These are phyloP conservation scores for Saturnia japonica DNA, from an alignment of 2,888 invertebrate genomes.

Conservation along the genomic window DNA sequence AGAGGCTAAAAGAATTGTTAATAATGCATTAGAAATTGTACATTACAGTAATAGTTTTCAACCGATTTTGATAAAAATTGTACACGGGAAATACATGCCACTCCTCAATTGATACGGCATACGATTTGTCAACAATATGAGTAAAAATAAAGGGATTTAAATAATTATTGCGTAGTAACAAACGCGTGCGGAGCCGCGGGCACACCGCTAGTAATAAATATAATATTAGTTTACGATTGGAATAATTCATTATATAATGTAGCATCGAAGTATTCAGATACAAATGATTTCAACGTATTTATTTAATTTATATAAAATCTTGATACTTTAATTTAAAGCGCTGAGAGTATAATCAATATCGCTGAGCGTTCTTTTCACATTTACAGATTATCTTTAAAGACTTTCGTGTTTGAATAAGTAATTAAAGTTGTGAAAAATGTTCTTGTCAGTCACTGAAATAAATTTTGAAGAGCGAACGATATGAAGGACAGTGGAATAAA, in stretches of 20 bases:
- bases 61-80: too few species aligned
- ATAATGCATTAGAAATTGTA: too few species aligned
- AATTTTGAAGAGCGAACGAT: not conserved
- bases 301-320: not conserved
- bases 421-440: not conserved
- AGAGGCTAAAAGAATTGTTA: too few species aligned
- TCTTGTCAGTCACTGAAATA: not conserved
- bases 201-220: too few species aligned
- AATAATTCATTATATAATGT: not conserved
- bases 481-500: not conserved
- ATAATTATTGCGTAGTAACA: too few species aligned
- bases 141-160: too few species aligned
- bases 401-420: slow-evolving; percentile 6
- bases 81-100: too few species aligned
- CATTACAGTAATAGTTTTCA: too few species aligned
- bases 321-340: not conserved
- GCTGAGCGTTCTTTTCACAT: not conserved
- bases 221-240: not conserved
- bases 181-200: too few species aligned
- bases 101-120: too few species aligned
- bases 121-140: too few species aligned
- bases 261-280: not conserved
- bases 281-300: not conserved
- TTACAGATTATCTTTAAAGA: slow-evolving; percentile 1
- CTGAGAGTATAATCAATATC: not conserved